phyloP scores from a whole-genome alignment of 92 coral and sea anemone species.

The Chrysogorgia sp. region DNA sequence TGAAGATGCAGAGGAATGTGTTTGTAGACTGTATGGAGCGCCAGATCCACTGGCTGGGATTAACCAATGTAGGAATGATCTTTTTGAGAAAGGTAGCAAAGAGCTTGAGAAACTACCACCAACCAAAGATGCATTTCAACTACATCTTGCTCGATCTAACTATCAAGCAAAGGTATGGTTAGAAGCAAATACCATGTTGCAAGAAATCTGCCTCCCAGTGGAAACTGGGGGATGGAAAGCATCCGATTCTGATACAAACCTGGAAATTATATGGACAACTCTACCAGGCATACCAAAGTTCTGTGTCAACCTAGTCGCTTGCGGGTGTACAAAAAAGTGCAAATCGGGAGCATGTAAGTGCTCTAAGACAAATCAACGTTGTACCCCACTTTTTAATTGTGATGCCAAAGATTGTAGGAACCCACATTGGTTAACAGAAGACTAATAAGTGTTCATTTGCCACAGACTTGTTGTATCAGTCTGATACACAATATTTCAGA shows the following conservation, averaged over 20 bases:
- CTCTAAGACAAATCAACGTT: slow-evolving; percentile 11
- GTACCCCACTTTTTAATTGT: slow-evolving; percentile 22
- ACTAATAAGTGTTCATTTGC: not conserved
- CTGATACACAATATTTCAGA: no score
- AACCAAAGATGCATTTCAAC: slow-evolving; percentile 16
- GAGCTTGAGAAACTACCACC: slow-evolving; percentile 45
- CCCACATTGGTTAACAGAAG: slow-evolving; percentile 1
- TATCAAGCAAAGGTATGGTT: slow-evolving; percentile 18
- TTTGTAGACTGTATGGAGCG: slow-evolving; percentile 28
- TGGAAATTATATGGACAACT: slow-evolving; percentile 14
- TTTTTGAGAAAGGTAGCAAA: no score
- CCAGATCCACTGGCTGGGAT: slow-evolving; percentile 19
- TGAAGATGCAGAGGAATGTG: slow-evolving; percentile 34
- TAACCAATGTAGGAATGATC: slow-evolving; percentile 28
- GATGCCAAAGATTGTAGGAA: slow-evolving; percentile 6
- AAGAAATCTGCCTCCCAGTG: not conserved
- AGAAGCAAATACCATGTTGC: not conserved
- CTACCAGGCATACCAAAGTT: not conserved
- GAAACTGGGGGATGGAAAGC: slow-evolving; percentile 2
- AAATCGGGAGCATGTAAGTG: slow-evolving; percentile 20
- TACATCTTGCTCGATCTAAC: not conserved
- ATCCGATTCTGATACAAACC: not conserved
- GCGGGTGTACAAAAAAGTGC: slow-evolving; percentile 25
- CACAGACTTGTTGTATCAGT: not conserved
- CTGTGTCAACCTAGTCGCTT: not conserved